Evolutionary conservation across 2,113 vertebrate species (phyloP), one percentile per base, ranked within the genome.

Genomic region (Lepisosteus osseus): DNA sequence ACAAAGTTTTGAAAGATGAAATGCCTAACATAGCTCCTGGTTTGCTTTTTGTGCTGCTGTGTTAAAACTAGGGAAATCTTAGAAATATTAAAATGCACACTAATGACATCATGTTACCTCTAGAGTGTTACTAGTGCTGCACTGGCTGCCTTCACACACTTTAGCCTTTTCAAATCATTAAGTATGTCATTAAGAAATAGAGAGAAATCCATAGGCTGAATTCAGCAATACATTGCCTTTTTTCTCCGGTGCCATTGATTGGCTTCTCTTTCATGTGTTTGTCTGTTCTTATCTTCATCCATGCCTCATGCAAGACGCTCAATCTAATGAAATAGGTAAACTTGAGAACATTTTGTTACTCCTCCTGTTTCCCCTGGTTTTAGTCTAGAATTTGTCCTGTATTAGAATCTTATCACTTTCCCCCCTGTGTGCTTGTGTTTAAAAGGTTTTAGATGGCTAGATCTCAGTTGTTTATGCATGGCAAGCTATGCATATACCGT

Each of bases 261-360:
- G 15, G 14, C 61, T 51, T 43, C 41, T 65, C 9, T 70, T 55
- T 70, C 55, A 75, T 61, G 7, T 57, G 14, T 65, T 54, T 67
- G 43, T 61, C 61, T 71, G 68, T 70, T 89, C 84, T 86, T 88
- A 84, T 87, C 83, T 87, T 87, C 87, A 90, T 90, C 80, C 87
- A 89, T 86, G 88, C 89, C 76, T 85, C 86, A 90, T 86, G 84
- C 85, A 78, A 91, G 88, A 88, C 83, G 83, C 79, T 90, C 87
- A 88, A 82, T 86, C 78, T 90, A 88, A 85, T 89, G 89, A 89
- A 77, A 64, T 87, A 82, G 89, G 89, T 91, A 91, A 90, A 88
- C 77, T 79, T 69, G 80, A 80, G 74, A 66, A 76, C 76, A 72
- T 85, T 85, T 74, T 59, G 1, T 3, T 81, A 80, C 72, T 82